A percentile compares a stretch with the other conserved stretches of the same genome.
These are phyloP conservation scores for Lepidonotus clava DNA, from an alignment of 2,888 invertebrate species.

Conservation along the genomic window DNA sequence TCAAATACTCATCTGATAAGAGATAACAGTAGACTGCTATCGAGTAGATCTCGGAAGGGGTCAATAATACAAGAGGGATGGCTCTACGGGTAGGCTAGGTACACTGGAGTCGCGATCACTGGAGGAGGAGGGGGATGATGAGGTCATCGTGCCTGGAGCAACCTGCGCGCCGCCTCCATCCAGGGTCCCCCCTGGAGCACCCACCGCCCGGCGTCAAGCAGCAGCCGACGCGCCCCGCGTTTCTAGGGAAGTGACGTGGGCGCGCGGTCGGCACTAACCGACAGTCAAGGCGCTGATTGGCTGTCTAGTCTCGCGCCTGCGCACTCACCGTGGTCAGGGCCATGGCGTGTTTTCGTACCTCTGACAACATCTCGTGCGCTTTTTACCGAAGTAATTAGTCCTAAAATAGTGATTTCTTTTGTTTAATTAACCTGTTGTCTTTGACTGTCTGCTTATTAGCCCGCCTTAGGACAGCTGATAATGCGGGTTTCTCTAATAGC, in stretches of 20 bases:
- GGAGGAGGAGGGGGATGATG: too few species aligned
- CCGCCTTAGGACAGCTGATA: neutral
- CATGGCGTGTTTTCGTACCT: neutral
- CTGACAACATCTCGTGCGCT: neutral
- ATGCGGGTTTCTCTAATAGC: too few species aligned
- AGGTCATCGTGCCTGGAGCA: slow-evolving; percentile 31
- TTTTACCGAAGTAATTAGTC: neutral
- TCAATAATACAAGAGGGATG: neutral
- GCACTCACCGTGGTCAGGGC: neutral
- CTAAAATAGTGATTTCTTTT: neutral
- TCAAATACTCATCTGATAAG: too few species aligned
- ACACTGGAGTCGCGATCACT: too few species aligned
- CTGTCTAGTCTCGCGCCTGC: too few species aligned
- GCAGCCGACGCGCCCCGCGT: too few species aligned
- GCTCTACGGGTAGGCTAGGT: neutral
- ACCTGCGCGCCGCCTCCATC: neutral
- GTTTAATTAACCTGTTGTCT: too few species aligned
- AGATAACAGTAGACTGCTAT: too few species aligned
- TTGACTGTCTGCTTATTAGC: neutral
- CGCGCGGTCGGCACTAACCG: neutral
- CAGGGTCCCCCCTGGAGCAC: neutral
- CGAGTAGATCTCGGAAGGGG: too few species aligned
- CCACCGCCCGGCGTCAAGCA: too few species aligned
- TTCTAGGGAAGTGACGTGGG: neutral
- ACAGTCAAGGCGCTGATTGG: neutral